Evolutionary conservation across 2,113 vertebrate species (phyloP).

Genomic region (Bolborhynchus lineola): DNA sequence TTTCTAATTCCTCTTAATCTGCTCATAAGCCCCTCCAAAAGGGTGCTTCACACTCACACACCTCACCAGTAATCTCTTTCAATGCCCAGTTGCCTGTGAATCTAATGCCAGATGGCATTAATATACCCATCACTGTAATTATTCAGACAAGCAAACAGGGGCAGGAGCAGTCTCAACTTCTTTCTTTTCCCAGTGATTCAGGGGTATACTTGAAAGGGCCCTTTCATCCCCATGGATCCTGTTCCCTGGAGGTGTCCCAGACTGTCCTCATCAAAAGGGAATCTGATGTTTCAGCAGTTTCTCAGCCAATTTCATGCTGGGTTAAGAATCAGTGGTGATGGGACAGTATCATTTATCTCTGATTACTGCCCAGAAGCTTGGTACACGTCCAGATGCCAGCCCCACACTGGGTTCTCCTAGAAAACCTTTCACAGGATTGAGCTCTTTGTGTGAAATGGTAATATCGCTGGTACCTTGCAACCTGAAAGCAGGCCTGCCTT

Average conservation of each 20-base stretch:
- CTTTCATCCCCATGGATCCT: constrained; percentile 25
- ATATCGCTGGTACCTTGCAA: neutral
- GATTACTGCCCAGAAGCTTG: neutral
- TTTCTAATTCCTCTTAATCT: constrained; percentile 22
- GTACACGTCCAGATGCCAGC: neutral
- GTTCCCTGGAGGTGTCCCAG: constrained; percentile 43
- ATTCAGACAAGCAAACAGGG: constrained; percentile 21
- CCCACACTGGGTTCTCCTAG: neutral
- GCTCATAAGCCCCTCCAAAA: constrained; percentile 7
- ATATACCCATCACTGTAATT: constrained; percentile 30
- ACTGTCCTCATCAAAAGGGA: constrained; percentile 33
- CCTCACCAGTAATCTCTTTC: constrained; percentile 3
- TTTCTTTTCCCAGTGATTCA: constrained; percentile 9
- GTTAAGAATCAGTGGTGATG: constrained; percentile 5
- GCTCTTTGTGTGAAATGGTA: neutral
- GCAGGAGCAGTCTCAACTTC: neutral
- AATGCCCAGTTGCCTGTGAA: neutral
- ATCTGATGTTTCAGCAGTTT: constrained; percentile 48
- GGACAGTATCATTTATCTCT: constrained; percentile 2
- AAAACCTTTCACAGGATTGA: neutral
- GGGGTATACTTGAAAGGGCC: neutral
- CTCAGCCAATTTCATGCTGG: constrained; percentile 32
- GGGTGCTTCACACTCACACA: neutral
- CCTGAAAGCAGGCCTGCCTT: neutral
- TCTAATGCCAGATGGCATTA: neutral